These are phyloP conservation scores for Aproaerema taeniolella DNA, from an alignment of 2,888 invertebrate species.

Conservation along the genomic window DNA sequence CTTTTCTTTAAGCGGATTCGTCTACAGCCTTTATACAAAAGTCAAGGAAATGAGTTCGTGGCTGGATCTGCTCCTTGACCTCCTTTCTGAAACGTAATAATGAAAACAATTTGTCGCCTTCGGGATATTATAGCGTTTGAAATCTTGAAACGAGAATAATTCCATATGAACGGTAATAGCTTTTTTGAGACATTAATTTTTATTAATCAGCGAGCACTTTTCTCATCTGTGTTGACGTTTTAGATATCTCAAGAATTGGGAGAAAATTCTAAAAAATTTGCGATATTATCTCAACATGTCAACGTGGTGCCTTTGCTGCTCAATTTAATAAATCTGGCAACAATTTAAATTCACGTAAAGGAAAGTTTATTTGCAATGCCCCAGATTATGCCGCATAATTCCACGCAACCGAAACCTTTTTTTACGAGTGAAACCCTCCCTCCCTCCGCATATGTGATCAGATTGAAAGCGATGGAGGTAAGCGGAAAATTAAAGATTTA, in stretches of 20 bases:
- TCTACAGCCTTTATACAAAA: slow-evolving; percentile 52
- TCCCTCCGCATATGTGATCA: slow-evolving; percentile 22
- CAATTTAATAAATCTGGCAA: background rate
- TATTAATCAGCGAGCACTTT: too few species aligned
- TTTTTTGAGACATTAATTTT: background rate
- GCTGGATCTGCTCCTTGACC: slow-evolving; percentile 58
- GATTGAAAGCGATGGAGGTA: slow-evolving; percentile 23
- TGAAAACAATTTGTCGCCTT: slow-evolving; percentile 36
- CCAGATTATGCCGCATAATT: slow-evolving; percentile 20
- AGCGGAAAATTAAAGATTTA: slow-evolving; percentile 20
- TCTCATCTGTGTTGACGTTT: too few species aligned
- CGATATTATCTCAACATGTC: too few species aligned
- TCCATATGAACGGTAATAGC: background rate
- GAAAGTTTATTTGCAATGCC: slow-evolving; percentile 19
- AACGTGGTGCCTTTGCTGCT: too few species aligned
- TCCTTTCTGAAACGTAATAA: slow-evolving; percentile 49
- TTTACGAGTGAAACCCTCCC: slow-evolving; percentile 22
- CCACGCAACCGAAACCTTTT: slow-evolving; percentile 19
- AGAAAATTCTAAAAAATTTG: too few species aligned
- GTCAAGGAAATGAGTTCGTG: slow-evolving; percentile 64
- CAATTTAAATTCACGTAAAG: slow-evolving; percentile 13
- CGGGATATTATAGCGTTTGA: slow-evolving; percentile 11
- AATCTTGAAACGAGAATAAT: background rate
- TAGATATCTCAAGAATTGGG: too few species aligned
- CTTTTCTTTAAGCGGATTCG: slow-evolving; percentile 67